Conservation (phyloP, 2,113 vertebrate genomes). For the Vulpes lagopus region DNA sequence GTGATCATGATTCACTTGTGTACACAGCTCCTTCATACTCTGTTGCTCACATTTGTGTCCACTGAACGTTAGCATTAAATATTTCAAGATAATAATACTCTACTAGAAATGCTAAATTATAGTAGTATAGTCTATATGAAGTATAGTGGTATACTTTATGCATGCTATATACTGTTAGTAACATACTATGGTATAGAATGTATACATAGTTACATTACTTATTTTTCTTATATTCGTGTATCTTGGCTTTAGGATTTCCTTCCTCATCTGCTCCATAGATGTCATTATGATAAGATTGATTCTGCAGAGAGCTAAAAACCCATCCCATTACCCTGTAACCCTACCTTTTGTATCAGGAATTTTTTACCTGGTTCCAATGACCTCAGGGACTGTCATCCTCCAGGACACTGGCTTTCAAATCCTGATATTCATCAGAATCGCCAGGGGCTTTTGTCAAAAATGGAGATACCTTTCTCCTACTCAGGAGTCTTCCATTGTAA, state of each 20-base stretch:
- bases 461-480: neutral
- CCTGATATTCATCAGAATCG: neutral
- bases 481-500: neutral
- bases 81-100: neutral
- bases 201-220: neutral
- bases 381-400: neutral
- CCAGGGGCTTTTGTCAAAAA: neutral
- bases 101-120: neutral
- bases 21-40: neutral
- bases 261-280: neutral
- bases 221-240: neutral
- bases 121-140: neutral
- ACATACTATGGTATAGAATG: neutral
- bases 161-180: neutral
- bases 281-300: neutral
- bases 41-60: neutral
- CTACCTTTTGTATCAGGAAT: neutral
- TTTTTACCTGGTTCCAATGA: neutral
- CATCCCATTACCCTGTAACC: neutral
- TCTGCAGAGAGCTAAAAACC: neutral
- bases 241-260: conserved; percentile 20
- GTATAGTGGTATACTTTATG: neutral
- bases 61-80: neutral
- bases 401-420: neutral
- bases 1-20: neutral